phyloP scores from a whole-genome alignment of 1,140 invertebrate species.

The Triops longicaudatus region DNA sequence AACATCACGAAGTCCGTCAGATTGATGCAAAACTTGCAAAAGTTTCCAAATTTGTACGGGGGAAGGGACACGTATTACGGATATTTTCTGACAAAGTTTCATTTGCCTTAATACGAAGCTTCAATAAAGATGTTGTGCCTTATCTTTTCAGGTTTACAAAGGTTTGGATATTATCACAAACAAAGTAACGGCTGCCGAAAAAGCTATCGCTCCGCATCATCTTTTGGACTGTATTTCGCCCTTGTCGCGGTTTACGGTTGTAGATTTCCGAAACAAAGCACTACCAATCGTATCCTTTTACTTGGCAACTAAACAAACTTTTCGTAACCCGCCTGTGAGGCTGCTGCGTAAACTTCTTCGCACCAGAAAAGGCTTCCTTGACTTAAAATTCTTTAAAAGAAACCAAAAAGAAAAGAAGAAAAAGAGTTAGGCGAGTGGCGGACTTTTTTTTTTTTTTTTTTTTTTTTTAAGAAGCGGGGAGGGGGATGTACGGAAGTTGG shows the following conservation, averaged over 20 bases:
- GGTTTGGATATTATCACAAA: conserved; percentile 91
- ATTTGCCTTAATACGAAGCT: too few relatives aligned
- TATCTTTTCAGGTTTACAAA: conserved; percentile 72
- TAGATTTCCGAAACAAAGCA: conserved; percentile 72
- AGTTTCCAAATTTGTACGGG: too few relatives aligned
- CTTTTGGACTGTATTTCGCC: conserved; percentile 81
- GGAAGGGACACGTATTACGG: too few relatives aligned
- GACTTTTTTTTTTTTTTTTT: not conserved
- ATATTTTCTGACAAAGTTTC: too few relatives aligned
- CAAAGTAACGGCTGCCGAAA: conserved; percentile 81
- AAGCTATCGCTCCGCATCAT: conserved; percentile 68
- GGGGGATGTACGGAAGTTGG: not conserved
- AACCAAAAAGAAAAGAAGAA: too few relatives aligned
- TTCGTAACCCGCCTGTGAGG: not conserved
- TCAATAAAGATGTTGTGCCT: conserved; percentile 26
- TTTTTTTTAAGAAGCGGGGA: not conserved
- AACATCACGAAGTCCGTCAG: too few relatives aligned
- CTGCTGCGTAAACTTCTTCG: too few relatives aligned
- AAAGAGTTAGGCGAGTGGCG: too few relatives aligned
- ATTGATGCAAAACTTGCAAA: too few relatives aligned
- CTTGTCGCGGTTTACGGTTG: conserved; percentile 66
- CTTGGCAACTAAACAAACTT: not conserved
- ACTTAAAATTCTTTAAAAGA: too few relatives aligned
- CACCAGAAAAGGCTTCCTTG: too few relatives aligned
- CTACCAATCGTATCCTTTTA: conserved; percentile 67